Evolutionary conservation across 92 coral and sea anemone genomes (phyloP).

Genomic region (Anthopleura xanthogrammica): DNA sequence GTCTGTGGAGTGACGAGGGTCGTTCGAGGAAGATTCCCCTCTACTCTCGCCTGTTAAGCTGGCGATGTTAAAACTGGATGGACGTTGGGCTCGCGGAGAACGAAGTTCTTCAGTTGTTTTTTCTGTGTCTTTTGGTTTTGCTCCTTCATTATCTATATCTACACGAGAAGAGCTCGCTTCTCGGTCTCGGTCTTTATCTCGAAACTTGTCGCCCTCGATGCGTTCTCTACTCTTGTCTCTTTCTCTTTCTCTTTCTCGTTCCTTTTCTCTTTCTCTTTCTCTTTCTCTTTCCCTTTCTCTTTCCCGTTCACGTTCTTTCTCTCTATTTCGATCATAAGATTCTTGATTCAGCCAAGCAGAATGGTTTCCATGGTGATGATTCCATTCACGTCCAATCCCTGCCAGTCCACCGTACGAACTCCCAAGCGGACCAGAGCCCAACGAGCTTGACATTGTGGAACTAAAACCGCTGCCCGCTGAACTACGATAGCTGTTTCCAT

Average conservation of each 20-base stretch:
- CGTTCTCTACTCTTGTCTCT: slow-evolving; percentile 25
- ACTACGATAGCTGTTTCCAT: slow-evolving; percentile 64
- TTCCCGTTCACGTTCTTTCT: slow-evolving; percentile 75
- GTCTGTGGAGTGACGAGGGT: slow-evolving; percentile 21
- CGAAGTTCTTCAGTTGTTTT: slow-evolving; percentile 40
- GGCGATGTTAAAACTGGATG: slow-evolving; percentile 31
- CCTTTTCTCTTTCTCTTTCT: slow-evolving; percentile 53
- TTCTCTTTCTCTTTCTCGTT: slow-evolving; percentile 48
- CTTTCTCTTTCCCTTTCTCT: slow-evolving; percentile 46
- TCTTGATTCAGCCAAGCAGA: slow-evolving; percentile 78
- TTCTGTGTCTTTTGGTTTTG: slow-evolving; percentile 41
- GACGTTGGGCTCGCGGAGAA: slow-evolving; percentile 15
- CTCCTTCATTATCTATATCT: slow-evolving; percentile 42
- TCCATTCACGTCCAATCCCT: slow-evolving; percentile 68
- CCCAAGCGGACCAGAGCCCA: slow-evolving; percentile 34
- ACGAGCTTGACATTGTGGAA: slow-evolving; percentile 42
- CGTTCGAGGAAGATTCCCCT: slow-evolving; percentile 43
- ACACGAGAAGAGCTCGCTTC: slow-evolving; percentile 33
- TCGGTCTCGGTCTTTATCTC: slow-evolving; percentile 32
- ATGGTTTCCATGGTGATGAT: slow-evolving; percentile 51
- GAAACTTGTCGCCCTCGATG: slow-evolving; percentile 5
- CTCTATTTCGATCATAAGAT: slow-evolving; percentile 48
- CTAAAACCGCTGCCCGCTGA: slow-evolving; percentile 45
- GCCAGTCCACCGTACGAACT: slow-evolving; percentile 33
- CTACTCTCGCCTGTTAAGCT: slow-evolving; percentile 69